Base-by-base conservation (phyloP, 2,797 vertebrate species). In the Tolypeutes matacus region DNA sequence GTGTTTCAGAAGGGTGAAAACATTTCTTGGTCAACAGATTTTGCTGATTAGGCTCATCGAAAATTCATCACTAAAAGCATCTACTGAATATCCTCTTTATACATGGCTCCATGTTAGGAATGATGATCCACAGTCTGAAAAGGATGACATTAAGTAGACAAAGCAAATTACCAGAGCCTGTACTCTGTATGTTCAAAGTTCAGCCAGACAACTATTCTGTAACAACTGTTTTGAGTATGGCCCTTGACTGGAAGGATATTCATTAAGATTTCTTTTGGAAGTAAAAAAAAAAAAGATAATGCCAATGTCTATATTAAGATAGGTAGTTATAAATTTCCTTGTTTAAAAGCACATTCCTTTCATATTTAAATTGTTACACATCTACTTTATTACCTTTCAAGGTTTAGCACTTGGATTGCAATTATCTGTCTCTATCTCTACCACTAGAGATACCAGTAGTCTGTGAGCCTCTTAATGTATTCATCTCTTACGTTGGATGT, bases 201-300 rank as follows among this genome's bases (percentile, higher is more conserved):
- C 53, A 81, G 80, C 39, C 39, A 23, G 42, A 69, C 31, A 88
- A 34, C 60, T 60, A 53, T 29, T 86, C 39, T 86, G 15, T 20
- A 18, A 91, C 91, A 94, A 29, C 80, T 91, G 1, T 91, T 92
- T 80, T 76, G 64, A 72, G 27, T 67, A 27, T 72, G 81, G 27
- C 12, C 6, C 36, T 77, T 78, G 62, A 42, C 60, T 85, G 34
- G 95, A 91, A 84, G 34, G 53, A 29, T 75, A 83, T 23, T 86
- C 73, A 42, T 11, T 29, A 20, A 64, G 67, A 80, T 89, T 94
- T 87, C 69, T 92, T 53, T 81, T 95, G 80, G 58, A 92, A 69
- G 46, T 94, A n/a, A 73, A 86, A 77, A 86, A 49, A 27, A 67
- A 81, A 77, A 86, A 39, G 15, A 21, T 77, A 65, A 56, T 88